Base-by-base conservation (phyloP, 35 echinoderm and acorn worm species). In the Lytechinus pictus region DNA sequence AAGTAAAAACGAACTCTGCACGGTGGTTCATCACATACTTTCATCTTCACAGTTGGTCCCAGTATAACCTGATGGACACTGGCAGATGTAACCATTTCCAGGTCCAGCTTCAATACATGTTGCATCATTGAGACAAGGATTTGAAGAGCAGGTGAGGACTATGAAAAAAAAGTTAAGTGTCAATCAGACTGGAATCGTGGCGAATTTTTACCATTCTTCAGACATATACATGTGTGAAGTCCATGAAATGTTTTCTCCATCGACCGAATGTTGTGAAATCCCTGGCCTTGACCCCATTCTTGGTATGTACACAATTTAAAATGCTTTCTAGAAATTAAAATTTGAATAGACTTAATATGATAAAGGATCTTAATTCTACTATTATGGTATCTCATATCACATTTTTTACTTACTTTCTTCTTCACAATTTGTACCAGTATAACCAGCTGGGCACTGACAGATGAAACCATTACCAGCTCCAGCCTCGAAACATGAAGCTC, bases 11-110 rank as follows among this genome's bases (percentile, higher is more conserved):
- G 33, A 44, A 44, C 33, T 44, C 33, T 44, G 33, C 33, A 44
- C 33, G 33, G 33, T 44, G 33, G 33, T 44, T 44, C 33, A 44
- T 44, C 33, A 54, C 92, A 14, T 55, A 93, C 92, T 24, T 55
- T 57, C 13, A 11, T 6, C 28, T 19, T 93, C 96, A 88, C 97
- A 97, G 89, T 92, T 87, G 24, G 91, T 95, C 28, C 97, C 97
- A 24, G 97, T 96, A 86, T 97, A 98, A 12, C 95, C 58, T 6
- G 58, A n/a, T 0, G 33, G 21, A 72, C 97, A 98, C 54, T 54
- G 24, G 58, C 97, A 98, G 3, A 57, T 54, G 79, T 97, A 98
- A 1, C 79, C 88, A 52, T 89, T 92, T 61, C 52, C 27, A 27
- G 57, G 86, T 28, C 28, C 58, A 16, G 92, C 54, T 86, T 87